These are phyloP conservation scores for Rugalucina vietnamica DNA, from an alignment of 2,888 invertebrate genomes.

Conservation along the genomic window DNA sequence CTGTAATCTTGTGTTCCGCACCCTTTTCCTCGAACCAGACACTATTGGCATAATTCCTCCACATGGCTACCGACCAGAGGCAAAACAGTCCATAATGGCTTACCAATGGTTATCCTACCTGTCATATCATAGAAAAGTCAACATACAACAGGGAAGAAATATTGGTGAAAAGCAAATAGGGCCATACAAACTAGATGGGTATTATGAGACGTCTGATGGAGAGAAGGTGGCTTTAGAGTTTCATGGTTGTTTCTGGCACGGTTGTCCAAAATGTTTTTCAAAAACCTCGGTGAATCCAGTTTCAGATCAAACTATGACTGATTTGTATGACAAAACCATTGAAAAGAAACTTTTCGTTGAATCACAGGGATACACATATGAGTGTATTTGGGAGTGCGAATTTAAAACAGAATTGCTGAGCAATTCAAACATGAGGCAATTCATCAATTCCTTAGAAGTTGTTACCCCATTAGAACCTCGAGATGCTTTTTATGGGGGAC, in stretches of 20 bases:
- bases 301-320: constrained; percentile 36
- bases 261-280: constrained; percentile 31
- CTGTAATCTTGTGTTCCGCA: constrained; percentile 26
- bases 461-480: background rate
- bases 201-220: constrained; percentile 9
- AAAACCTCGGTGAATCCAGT: constrained; percentile 34
- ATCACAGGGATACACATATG: constrained; percentile 49
- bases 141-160: constrained; percentile 29
- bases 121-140: background rate
- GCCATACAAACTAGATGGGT: constrained; percentile 27
- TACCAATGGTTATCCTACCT: constrained; percentile 45
- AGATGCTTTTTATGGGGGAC: constrained; percentile 21
- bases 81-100: constrained; percentile 38
- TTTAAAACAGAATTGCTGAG: constrained; percentile 51
- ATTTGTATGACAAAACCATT: constrained; percentile 37
- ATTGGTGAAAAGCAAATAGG: constrained; percentile 31
- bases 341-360: constrained; percentile 43
- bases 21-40: constrained; percentile 26
- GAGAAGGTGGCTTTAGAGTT: constrained; percentile 17
- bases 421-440: constrained; percentile 39
- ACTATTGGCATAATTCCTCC: constrained; percentile 45
- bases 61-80: constrained; percentile 38
- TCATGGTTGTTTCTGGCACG: constrained; percentile 39
- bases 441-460: constrained; percentile 27
- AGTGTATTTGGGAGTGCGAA: constrained; percentile 68